Percentiles rank a stretch among this genome's conserved stretches.
Evolutionary conservation across 2,888 invertebrate species (phyloP).

Genomic region (Diarsia brunnea): DNA sequence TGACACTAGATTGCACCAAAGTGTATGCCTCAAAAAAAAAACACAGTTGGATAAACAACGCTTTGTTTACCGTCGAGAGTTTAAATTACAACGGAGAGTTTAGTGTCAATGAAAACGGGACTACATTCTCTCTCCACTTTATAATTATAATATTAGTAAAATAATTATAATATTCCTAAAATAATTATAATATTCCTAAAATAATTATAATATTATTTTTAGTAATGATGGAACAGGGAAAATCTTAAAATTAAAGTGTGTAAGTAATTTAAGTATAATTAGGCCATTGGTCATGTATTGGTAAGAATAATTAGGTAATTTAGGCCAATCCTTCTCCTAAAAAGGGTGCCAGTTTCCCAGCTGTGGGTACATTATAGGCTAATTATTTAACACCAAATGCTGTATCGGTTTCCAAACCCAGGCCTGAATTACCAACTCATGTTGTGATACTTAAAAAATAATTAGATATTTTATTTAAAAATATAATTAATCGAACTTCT

Average conservation of each 20-base stretch:
- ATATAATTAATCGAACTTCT: conserved; percentile 33
- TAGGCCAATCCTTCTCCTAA: conserved; percentile 1
- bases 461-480: conserved; percentile 42
- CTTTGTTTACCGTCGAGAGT: background rate
- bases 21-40: background rate
- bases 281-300: conserved; percentile 38
- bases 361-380: background rate
- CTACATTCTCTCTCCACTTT: background rate
- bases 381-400: conserved; percentile 10
- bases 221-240: conserved; percentile 20
- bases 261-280: conserved; percentile 18
- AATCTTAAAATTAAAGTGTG: background rate
- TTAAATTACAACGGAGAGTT: background rate
- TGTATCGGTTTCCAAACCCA: background rate
- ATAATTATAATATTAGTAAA: background rate
- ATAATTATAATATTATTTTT: conserved; percentile 9
- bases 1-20: background rate
- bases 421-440: conserved; percentile 48
- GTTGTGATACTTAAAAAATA: conserved; percentile 64
- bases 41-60: background rate
- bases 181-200: background rate
- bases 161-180: no score
- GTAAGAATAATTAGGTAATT: conserved; percentile 26
- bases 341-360: background rate
- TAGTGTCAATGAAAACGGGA: background rate